These are phyloP conservation scores for Montifringilla adamsi DNA, from an alignment of 2,113 vertebrate genomes.

Conservation along the genomic window DNA sequence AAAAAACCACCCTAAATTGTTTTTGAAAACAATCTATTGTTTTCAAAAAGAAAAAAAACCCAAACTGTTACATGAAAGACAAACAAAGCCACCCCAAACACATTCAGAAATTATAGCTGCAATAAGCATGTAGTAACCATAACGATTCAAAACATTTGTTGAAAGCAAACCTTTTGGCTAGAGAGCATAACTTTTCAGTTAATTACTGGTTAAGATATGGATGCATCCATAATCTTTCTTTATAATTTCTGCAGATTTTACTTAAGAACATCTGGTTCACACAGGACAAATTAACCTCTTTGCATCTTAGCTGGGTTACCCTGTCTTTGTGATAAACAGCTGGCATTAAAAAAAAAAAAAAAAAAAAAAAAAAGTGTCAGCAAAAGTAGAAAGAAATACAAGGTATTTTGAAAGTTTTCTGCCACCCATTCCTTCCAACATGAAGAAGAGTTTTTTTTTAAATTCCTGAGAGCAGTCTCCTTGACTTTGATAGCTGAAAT, in stretches of 20 bases:
- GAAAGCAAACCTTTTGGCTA: neutral
- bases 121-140: neutral
- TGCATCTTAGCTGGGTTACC: neutral
- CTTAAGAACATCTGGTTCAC: neutral
- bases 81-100: neutral
- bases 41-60: neutral
- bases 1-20: neutral
- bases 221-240: neutral
- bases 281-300: neutral
- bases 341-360: neutral
- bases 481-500: neutral
- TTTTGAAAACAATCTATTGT: neutral
- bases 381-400: neutral
- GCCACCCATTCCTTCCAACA: neutral
- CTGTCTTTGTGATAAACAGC: neutral
- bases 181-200: neutral
- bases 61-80: neutral
- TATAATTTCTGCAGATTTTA: neutral
- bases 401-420: neutral
- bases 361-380: neutral
- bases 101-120: neutral
- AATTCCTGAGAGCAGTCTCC: neutral
- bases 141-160: neutral
- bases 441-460: neutral
- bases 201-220: neutral